A percentile compares a stretch with the other conserved stretches of the same genome.
These are phyloP conservation scores for Progne subis DNA, from an alignment of 2,113 vertebrate species.

Conservation along the genomic window DNA sequence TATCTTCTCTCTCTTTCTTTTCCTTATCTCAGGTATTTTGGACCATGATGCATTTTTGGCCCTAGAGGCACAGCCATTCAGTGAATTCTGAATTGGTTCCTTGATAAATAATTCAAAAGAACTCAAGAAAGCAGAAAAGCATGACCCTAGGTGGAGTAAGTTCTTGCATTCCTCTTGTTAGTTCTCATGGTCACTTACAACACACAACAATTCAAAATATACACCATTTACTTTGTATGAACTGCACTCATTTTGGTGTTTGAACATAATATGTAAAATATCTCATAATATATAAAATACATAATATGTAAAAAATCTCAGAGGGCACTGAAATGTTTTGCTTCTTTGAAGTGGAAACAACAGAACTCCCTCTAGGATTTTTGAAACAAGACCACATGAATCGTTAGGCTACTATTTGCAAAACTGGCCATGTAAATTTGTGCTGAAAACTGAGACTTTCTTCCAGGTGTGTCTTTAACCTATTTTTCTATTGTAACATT, in stretches of 20 bases:
- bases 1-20: neutral
- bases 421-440: neutral
- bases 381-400: neutral
- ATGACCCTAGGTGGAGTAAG: neutral
- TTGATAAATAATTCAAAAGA: neutral
- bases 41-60: neutral
- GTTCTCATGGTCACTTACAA: neutral
- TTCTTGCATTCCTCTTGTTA: neutral
- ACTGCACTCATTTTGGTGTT: neutral
- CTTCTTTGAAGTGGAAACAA: neutral
- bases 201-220: neutral
- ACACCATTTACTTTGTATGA: neutral
- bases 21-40: neutral
- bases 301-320: neutral
- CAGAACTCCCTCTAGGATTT: neutral
- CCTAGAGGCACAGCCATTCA: neutral
- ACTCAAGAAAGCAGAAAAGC: neutral
- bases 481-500: neutral
- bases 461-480: neutral
- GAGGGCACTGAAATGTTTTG: neutral
- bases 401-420: neutral
- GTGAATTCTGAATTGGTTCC: neutral
- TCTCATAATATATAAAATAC: neutral
- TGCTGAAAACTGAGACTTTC: conserved; percentile 8
- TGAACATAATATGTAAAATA: neutral